Evolutionary conservation across 2,113 vertebrate genomes (phyloP).

Genomic region (Trogon melanurus): DNA sequence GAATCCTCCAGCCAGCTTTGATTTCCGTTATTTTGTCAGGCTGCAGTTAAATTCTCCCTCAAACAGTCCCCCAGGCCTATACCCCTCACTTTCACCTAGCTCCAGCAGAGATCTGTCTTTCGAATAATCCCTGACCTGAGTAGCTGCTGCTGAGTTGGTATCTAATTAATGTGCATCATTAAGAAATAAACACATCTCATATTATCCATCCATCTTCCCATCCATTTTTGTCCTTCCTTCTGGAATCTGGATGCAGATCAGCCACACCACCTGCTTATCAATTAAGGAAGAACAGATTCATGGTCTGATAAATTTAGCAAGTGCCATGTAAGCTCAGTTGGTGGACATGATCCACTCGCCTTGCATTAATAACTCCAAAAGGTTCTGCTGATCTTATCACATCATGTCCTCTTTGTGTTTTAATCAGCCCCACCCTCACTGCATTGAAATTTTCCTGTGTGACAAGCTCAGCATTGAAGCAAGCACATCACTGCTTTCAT

Average conservation of each 20-base stretch:
- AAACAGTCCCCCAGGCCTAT: background rate
- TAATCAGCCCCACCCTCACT: background rate
- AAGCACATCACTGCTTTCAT: background rate
- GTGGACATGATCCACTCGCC: background rate
- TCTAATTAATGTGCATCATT: background rate
- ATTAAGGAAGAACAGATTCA: constrained; percentile 29
- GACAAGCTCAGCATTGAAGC: background rate
- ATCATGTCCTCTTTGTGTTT: background rate
- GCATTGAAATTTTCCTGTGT: background rate
- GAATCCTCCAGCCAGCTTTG: background rate
- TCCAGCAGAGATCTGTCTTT: background rate
- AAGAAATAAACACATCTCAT: background rate
- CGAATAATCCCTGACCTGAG: background rate
- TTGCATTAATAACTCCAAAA: constrained; percentile 21
- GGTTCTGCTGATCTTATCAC: constrained; percentile 42
- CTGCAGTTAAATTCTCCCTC: background rate
- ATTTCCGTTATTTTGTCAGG: background rate
- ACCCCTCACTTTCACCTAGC: background rate
- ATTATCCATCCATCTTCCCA: background rate
- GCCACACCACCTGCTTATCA: constrained; percentile 10
- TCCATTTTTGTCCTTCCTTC: background rate
- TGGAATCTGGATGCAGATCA: constrained; percentile 12
- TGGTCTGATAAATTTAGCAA: constrained; percentile 13
- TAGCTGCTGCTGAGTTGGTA: background rate
- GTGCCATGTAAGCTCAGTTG: background rate